phyloP scores from a whole-genome alignment of 2,113 vertebrate genomes.

The Tamias sibiricus region DNA sequence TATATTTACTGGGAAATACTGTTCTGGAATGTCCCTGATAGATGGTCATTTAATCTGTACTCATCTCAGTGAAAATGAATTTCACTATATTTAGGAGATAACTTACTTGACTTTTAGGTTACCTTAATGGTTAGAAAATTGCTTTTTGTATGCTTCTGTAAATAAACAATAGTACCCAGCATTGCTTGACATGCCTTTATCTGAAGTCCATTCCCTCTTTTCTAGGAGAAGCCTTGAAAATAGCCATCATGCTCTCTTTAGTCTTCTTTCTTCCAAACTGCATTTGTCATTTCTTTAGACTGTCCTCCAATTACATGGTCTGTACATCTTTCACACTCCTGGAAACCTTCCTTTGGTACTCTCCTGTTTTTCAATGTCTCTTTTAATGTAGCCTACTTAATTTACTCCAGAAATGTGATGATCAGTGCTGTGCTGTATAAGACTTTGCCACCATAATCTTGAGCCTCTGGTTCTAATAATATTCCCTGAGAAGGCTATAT shows the following conservation, averaged over 20 bases:
- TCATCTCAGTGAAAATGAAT: constrained; percentile 20
- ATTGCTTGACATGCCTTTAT: neutral
- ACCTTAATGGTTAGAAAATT: neutral
- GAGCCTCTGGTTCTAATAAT: neutral
- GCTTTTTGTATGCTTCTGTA: neutral
- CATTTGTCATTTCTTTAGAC: neutral
- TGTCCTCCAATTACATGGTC: neutral
- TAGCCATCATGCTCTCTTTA: neutral
- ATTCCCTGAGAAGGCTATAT: neutral
- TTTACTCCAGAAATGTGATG: neutral
- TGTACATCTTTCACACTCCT: neutral
- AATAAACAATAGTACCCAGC: neutral
- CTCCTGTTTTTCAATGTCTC: neutral
- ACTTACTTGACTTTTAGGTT: constrained; percentile 49
- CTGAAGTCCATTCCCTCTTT: neutral
- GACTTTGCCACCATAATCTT: neutral
- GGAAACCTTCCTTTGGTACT: neutral
- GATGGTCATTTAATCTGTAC: neutral
- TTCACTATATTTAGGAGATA: constrained; percentile 5
- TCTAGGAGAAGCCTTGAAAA: neutral
- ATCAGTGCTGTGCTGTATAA: neutral
- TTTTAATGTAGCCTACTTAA: neutral
- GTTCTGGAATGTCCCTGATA: neutral
- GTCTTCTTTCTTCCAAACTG: neutral
- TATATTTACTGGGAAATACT: constrained; percentile 32